These are phyloP conservation scores for Cryptoprocta ferox DNA, from an alignment of 2,797 vertebrate species.

Conservation along the genomic window DNA sequence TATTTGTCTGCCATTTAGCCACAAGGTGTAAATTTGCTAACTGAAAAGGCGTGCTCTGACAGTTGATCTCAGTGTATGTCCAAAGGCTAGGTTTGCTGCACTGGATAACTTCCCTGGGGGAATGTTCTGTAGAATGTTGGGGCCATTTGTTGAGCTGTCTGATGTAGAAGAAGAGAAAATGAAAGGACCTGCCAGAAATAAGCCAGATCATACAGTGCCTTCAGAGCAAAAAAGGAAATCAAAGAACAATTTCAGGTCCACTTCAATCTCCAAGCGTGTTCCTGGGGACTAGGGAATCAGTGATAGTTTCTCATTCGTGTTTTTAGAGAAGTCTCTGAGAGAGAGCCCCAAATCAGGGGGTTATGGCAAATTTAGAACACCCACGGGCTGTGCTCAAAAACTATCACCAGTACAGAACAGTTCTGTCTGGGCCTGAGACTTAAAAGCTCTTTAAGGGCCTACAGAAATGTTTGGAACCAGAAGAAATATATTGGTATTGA, in stretches of 20 bases:
- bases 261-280: neutral
- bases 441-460: neutral
- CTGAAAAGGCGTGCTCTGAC: conserved; percentile 55
- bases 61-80: conserved; percentile 40
- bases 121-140: conserved; percentile 3
- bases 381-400: neutral
- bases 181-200: conserved; percentile 43
- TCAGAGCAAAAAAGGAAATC: conserved; percentile 46
- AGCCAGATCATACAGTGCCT: neutral
- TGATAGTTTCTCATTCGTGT: neutral
- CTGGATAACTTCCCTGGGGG: conserved; percentile 60
- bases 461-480: neutral
- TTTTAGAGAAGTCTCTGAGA: conserved; percentile 2
- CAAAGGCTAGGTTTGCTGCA: conserved; percentile 50
- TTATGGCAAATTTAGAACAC: neutral
- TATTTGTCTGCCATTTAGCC: conserved; percentile 66
- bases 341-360: neutral
- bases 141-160: conserved; percentile 66
- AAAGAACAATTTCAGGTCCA: conserved; percentile 39
- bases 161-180: conserved; percentile 53
- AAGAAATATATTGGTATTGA: neutral
- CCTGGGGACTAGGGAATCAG: neutral
- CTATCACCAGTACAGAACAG: neutral
- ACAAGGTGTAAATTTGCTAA: conserved; percentile 73
- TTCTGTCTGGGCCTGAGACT: neutral